Base-by-base conservation (phyloP, 1,140 invertebrate genomes). In the Trypoxylus dichotomus region DNA sequence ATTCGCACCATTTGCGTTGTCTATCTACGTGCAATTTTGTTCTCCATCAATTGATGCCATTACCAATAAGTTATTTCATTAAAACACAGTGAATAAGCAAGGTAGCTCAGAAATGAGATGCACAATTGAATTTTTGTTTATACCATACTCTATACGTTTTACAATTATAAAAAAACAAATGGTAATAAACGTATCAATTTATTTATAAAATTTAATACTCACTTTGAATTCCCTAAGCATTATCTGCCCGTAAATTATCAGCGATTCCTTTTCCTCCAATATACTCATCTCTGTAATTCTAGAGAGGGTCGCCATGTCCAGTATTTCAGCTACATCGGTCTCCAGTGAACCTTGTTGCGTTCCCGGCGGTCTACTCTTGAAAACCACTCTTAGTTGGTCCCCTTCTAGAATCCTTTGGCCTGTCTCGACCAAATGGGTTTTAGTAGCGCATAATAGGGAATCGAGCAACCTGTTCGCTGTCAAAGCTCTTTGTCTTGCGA, bases 221-320 rank as follows among this genome's bases (percentile, higher is more conserved):
- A 84, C 83, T 78, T 83, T 84, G 76, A 84, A 82, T 13, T 83
- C 81, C 58, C 81, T 80, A 68, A 84, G 63, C 25, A 63, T 79
- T 42, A 84, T 74, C 29, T 77, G 79, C 11, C 83, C 83, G 73
- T 82, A 84, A 71, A 84, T 79, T 24, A 79, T 75, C 10, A 82
- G 32, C 41, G 79, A 76, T 19, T 79, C 73, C n/a, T 81, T 76
- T 68, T 82, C 79, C 60, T 82, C 83, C 58, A 80, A 82, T 71
- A 83, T 78, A 79, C 79, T 83, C 63, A 82, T 81, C 43, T 79
- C 78, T 24, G 77, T 76, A 29, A 75, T 58, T 71, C 83, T 78
- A 24, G 81, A 82, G 58, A 84, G 76, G 8, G 82, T 83, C 21
- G 83, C 81, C 15, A 84, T 78, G 37, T 84, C 83, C 78, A 78